Evolutionary conservation across 1,140 invertebrate species (phyloP).

Genomic region (Acromyrmex heyeri): DNA sequence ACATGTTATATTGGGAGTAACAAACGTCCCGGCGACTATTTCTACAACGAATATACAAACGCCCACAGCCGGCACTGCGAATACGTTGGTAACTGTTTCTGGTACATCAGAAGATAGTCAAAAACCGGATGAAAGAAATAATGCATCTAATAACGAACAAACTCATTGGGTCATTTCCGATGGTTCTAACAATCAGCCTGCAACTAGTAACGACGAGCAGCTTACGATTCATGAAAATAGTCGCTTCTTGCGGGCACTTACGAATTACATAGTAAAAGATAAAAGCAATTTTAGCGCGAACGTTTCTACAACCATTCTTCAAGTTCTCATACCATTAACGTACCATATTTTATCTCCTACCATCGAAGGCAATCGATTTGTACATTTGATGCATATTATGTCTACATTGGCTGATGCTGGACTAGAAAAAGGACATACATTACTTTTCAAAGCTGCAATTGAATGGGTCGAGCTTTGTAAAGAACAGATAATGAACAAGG

Average conservation of each 20-base stretch:
- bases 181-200: slow-evolving; percentile 74
- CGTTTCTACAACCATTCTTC: slow-evolving; percentile 91
- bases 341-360: slow-evolving; percentile 89
- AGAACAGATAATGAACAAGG: slow-evolving; percentile 83
- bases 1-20: slow-evolving; percentile 89
- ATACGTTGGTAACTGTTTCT: slow-evolving; percentile 64
- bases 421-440: slow-evolving; percentile 91
- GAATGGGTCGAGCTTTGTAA: slow-evolving; percentile 92
- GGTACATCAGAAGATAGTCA: slow-evolving; percentile 64
- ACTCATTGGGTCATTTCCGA: slow-evolving; percentile 78
- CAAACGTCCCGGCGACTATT: slow-evolving; percentile 81
- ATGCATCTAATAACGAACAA: slow-evolving; percentile 78
- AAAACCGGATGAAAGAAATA: slow-evolving; percentile 75
- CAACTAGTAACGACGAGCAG: slow-evolving; percentile 83
- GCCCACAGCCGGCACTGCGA: slow-evolving; percentile 77
- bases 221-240: slow-evolving; percentile 90
- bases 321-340: slow-evolving; percentile 92
- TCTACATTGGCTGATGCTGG: slow-evolving; percentile 95
- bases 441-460: slow-evolving; percentile 93
- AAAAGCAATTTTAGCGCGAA: slow-evolving; percentile 89
- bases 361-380: slow-evolving; percentile 91
- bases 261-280: slow-evolving; percentile 92
- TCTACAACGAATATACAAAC: slow-evolving; percentile 85
- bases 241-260: slow-evolving; percentile 90
- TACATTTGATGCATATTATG: slow-evolving; percentile 93